These are phyloP conservation scores for Stenotaenia linearis DNA, from an alignment of 2,888 invertebrate genomes.

Conservation along the genomic window DNA sequence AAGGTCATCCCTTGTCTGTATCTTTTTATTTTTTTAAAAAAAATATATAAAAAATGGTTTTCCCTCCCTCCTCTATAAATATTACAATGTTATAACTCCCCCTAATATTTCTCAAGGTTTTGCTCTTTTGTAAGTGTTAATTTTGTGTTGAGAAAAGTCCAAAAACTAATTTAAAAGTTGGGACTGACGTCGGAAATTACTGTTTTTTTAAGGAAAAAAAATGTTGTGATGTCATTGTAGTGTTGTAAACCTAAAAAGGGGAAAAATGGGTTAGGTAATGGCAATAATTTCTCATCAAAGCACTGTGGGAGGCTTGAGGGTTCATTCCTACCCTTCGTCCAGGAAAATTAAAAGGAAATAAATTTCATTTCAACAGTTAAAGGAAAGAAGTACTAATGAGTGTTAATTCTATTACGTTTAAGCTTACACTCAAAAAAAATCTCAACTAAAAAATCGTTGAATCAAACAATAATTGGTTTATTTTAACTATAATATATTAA, in stretches of 20 bases:
- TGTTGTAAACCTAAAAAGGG: neutral
- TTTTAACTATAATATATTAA: too few relatives aligned
- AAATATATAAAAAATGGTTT: neutral
- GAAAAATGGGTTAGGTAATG: neutral
- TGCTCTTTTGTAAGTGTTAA: neutral
- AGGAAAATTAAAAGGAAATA: neutral
- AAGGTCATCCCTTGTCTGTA: neutral
- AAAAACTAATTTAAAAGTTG: neutral
- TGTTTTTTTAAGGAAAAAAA: neutral
- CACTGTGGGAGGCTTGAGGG: neutral
- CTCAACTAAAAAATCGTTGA: too few relatives aligned
- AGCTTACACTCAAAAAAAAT: too few relatives aligned
- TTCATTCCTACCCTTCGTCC: neutral
- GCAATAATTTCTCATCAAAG: slow-evolving; percentile 9
- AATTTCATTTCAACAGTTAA: neutral
- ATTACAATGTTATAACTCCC: neutral
- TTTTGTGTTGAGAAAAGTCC: neutral
- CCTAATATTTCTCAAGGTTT: neutral
- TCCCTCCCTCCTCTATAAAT: neutral
- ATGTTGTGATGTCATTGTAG: neutral
- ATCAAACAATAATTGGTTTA: too few relatives aligned
- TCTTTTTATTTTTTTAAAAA: neutral
- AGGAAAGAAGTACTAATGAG: neutral
- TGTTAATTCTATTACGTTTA: too few relatives aligned
- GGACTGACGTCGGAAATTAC: neutral